These are phyloP conservation scores for Kryptopterus vitreolus DNA, from an alignment of 2,797 vertebrate genomes.

Conservation along the genomic window DNA sequence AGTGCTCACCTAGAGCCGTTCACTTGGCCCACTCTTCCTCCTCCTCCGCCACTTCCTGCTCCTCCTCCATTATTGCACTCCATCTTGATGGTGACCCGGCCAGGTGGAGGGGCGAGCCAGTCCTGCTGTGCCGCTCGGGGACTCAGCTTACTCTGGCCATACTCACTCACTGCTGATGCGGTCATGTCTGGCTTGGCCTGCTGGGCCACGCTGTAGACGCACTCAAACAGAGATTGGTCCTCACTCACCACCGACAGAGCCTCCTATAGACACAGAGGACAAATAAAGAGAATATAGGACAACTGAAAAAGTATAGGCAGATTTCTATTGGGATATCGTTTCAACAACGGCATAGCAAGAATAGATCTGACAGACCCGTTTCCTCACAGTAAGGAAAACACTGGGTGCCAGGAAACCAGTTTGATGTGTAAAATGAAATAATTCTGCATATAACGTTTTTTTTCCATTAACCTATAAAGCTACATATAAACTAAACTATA, in stretches of 20 bases:
- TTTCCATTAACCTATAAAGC: too few relatives aligned
- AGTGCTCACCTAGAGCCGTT: conserved; percentile 81
- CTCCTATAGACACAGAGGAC: conserved; percentile 71
- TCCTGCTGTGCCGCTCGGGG: conserved; percentile 80
- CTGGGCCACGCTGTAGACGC: conserved; percentile 80
- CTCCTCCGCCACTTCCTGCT: conserved; percentile 21
- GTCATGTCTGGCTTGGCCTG: conserved; percentile 84
- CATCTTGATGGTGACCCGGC: conserved; percentile 86
- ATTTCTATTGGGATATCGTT: too few relatives aligned
- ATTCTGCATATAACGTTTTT: too few relatives aligned
- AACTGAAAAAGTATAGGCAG: too few relatives aligned
- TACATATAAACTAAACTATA: too few relatives aligned
- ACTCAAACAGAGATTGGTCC: conserved; percentile 87
- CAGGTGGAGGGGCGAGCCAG: conserved; percentile 79
- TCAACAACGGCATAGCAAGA: too few relatives aligned
- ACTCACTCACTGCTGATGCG: conserved; percentile 82
- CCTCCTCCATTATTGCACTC: conserved; percentile 75
- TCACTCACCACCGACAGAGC: conserved; percentile 86
- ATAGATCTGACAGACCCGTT: too few relatives aligned
- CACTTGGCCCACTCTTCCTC: conserved; percentile 68
- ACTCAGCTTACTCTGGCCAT: conserved; percentile 85
- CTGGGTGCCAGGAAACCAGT: too few relatives aligned
- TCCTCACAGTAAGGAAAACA: too few relatives aligned
- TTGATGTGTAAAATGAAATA: too few relatives aligned
- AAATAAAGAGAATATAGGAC: conserved; percentile 1